Conservation (phyloP, 2,113 vertebrate genomes). For the Elanoides forficatus region DNA sequence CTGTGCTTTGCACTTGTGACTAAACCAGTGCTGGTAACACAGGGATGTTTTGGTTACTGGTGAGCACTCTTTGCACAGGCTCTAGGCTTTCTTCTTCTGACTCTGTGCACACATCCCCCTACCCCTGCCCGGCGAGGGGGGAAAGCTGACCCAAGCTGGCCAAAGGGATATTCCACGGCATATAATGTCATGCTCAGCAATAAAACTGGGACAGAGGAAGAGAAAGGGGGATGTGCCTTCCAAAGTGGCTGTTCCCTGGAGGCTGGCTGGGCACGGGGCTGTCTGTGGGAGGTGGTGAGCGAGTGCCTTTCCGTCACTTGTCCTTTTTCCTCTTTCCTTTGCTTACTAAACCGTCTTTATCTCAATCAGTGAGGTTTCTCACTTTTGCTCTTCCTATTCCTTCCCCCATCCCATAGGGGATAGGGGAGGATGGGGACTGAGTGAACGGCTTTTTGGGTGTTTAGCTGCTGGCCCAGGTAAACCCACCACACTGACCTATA, state of each 20-base stretch:
- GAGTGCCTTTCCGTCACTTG: neutral
- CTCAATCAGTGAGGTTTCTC: neutral
- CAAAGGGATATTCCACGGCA: neutral
- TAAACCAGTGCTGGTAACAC: neutral
- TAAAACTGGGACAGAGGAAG: neutral
- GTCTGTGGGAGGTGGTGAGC: neutral
- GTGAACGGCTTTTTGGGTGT: neutral
- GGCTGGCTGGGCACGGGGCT: neutral
- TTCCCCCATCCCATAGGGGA: fast-evolving
- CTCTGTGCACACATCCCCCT: fast-evolving
- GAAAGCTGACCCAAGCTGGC: neutral
- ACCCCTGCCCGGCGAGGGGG: fast-evolving
- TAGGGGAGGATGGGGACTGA: fast-evolving
- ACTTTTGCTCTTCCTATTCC: neutral
- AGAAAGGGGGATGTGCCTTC: neutral
- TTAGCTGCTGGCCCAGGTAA: neutral
- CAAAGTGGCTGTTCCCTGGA: neutral
- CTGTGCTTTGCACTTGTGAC: neutral
- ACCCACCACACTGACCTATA: neutral
- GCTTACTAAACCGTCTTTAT: neutral
- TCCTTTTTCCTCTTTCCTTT: neutral
- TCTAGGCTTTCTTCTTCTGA: neutral
- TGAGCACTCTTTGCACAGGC: neutral
- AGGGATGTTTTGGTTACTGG: neutral
- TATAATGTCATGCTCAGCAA: neutral